Evolutionary conservation across 2,888 invertebrate genomes (phyloP).

Genomic region (Lepeophtheirus nordmannii): DNA sequence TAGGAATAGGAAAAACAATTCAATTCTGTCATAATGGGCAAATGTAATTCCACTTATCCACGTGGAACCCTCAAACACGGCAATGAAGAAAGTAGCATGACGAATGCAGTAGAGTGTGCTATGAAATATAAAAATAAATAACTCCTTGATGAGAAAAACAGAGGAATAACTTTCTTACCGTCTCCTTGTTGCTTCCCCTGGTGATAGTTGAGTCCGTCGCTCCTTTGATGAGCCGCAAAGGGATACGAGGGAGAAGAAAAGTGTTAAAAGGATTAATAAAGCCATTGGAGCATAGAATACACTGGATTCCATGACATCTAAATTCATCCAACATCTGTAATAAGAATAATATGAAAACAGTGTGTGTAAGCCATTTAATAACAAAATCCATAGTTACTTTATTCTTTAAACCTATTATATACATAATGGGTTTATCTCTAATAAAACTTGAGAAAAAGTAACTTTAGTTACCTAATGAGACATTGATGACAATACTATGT

Average conservation of each 20-base stretch:
- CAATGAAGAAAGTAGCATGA: neutral
- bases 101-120: neutral
- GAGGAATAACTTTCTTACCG: too few relatives aligned
- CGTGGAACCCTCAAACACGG: neutral
- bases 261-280: neutral
- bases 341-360: neutral
- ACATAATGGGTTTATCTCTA: too few relatives aligned
- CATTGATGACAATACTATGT: too few relatives aligned
- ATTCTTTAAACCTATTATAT: neutral
- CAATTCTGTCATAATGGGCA: neutral
- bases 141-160: too few relatives aligned
- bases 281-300: slow-evolving; percentile 1
- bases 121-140: neutral
- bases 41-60: slow-evolving; percentile 1
- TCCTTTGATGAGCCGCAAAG: neutral
- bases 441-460: too few relatives aligned
- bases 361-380: neutral
- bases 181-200: too few relatives aligned
- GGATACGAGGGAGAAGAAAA: neutral
- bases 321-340: slow-evolving; percentile 19
- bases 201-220: neutral
- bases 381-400: slow-evolving; percentile 3
- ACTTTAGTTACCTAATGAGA: too few relatives aligned
- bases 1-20: slow-evolving; percentile 5
- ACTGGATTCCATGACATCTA: neutral